These are phyloP conservation scores for Galleria mellonella DNA, from an alignment of 1,140 invertebrate species.

Conservation along the genomic window DNA sequence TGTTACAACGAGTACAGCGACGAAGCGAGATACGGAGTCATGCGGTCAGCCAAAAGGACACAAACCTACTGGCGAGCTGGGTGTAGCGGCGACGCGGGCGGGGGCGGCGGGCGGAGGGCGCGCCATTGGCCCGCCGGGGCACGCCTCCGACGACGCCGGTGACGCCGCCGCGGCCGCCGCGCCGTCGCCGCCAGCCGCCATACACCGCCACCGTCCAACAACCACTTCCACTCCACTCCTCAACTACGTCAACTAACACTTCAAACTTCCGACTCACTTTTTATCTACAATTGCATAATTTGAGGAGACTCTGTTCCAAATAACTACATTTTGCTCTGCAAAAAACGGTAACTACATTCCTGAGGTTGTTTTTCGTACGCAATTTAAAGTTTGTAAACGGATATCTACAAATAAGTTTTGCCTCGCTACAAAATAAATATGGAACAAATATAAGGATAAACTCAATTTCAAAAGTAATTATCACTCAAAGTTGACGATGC, in stretches of 20 bases:
- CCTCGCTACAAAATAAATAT: no score
- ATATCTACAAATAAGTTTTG: no score
- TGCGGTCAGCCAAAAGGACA: conserved; percentile 75
- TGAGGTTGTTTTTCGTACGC: no score
- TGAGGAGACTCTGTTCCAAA: no score
- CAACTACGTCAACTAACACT: conserved; percentile 29
- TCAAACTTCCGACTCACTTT: conserved; percentile 2
- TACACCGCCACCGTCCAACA: conserved; percentile 13
- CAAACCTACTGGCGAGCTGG: conserved; percentile 73
- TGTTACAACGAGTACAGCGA: conserved; percentile 69
- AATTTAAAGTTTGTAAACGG: no score
- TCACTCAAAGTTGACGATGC: no score
- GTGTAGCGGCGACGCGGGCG: conserved; percentile 41
- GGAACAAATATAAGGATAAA: no score
- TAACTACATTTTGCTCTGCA: no score
- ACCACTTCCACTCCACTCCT: conserved; percentile 3
- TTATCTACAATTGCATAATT: no score
- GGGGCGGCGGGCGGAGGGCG: conserved; percentile 51
- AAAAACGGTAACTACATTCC: no score
- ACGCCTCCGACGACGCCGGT: conserved; percentile 50
- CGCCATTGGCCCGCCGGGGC: conserved; percentile 62
- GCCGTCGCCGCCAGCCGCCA: conserved; percentile 26
- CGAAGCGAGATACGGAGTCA: conserved; percentile 75
- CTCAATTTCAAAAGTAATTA: no score
- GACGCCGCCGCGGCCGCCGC: conserved; percentile 23